Evolutionary conservation across 1,140 invertebrate species (phyloP).

Genomic region (Ctenoplectra terminalis): DNA sequence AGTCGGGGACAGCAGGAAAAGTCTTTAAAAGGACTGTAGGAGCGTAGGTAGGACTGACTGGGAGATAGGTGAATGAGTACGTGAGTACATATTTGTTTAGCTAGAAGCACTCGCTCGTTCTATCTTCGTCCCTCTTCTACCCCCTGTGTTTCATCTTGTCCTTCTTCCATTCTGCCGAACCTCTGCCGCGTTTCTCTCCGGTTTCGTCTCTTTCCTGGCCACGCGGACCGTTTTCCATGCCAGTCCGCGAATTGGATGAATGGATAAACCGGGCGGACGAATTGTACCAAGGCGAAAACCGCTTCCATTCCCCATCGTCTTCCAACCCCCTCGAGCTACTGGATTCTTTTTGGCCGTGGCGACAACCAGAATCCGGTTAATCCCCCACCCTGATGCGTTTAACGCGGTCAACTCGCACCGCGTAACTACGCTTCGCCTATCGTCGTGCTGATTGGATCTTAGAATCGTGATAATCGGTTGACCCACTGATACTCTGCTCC

Average conservation of each 20-base stretch:
- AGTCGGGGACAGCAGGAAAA: slow-evolving; percentile 70
- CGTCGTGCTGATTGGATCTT: neutral
- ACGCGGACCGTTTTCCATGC: slow-evolving; percentile 33
- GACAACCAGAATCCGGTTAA: slow-evolving; percentile 46
- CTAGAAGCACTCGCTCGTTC: slow-evolving; percentile 79
- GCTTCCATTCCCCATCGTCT: slow-evolving; percentile 31
- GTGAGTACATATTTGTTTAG: slow-evolving; percentile 83
- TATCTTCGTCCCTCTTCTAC: slow-evolving; percentile 58
- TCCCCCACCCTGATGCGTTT: slow-evolving; percentile 51
- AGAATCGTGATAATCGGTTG: neutral
- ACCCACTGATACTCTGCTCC: neutral
- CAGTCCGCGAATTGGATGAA: slow-evolving; percentile 63
- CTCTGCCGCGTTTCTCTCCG: slow-evolving; percentile 22
- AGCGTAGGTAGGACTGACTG: slow-evolving; percentile 72
- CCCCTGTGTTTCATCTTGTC: slow-evolving; percentile 25
- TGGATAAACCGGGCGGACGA: slow-evolving; percentile 73
- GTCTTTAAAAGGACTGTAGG: slow-evolving; percentile 80
- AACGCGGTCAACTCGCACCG: slow-evolving; percentile 7
- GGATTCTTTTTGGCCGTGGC: slow-evolving; percentile 6
- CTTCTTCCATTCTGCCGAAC: neutral
- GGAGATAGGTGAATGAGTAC: slow-evolving; percentile 82
- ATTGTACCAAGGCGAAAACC: slow-evolving; percentile 67
- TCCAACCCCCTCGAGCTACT: neutral
- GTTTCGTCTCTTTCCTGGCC: slow-evolving; percentile 16
- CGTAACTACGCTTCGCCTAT: slow-evolving; percentile 24